Evolutionary conservation across 2,113 vertebrate species (phyloP), one percentile per base, ranked within the genome.

Genomic region (Ptilonorhynchus violaceus): DNA sequence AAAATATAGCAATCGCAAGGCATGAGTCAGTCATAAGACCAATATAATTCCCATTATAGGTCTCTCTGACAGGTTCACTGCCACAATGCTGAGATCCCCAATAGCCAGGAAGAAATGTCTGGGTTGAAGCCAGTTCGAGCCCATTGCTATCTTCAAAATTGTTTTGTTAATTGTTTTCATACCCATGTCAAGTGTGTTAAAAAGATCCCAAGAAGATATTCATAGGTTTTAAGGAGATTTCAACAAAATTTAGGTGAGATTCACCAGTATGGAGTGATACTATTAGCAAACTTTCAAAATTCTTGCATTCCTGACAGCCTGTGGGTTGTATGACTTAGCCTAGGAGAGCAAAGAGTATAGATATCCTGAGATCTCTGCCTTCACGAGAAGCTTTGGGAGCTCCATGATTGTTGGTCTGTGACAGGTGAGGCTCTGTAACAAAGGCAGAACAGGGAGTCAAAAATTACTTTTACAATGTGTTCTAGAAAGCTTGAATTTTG

Each of bases 81-180:
- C 5, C 13, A 30, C 1, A 9, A 2, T 0, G 0, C 18, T 39
- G 27, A 27, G 8, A 64, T 59, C 11, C 21, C 11, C 15, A 39
- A 1, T 1, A 55, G 3, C 28, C 10, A 17, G 33, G 6, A 69
- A 44, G 13, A 27, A 74, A 53, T 42, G 10, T 0, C 1, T 82
- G 13, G 8, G 17, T 33, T 81, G 37, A 89, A 62, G 15, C 18
- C 31, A 44, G 6, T 18, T 70, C 13, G 70, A 86, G 9, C 2
- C 8, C 22, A 37, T n/a, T 68, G 4, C 13, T 80, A 1, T n/a
- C 64, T 82, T 77, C 16, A 67, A 52, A 82, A 30, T 8, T 37
- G 3, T 30, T 30, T 33, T 72, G 19, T 25, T 18, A 52, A 16
- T n/a, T 72, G 3, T 31, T 76, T 76, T 72, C 15, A 42, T 46